Evolutionary conservation across 2,888 invertebrate genomes (phyloP).

Genomic region (Opisthograptis luteolata): DNA sequence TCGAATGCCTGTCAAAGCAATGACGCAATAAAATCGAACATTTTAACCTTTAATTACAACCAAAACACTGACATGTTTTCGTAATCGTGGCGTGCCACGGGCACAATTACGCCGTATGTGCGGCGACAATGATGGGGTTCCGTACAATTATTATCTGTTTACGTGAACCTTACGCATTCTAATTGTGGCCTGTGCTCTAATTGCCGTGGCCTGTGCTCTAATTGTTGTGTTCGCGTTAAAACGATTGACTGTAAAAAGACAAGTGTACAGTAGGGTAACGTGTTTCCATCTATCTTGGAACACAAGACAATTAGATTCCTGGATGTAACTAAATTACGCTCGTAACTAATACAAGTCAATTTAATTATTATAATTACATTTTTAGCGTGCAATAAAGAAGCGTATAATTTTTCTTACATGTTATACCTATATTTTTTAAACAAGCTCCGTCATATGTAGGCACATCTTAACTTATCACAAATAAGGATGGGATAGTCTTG

Average conservation of each 20-base stretch:
- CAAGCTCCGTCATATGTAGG: too few species aligned
- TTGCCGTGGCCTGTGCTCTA: constrained; percentile 25
- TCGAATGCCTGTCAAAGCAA: constrained; percentile 4
- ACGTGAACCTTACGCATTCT: constrained; percentile 50
- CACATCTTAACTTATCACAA: too few species aligned
- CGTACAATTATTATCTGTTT: constrained; percentile 48
- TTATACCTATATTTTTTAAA: too few species aligned
- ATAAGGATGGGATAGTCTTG: too few species aligned
- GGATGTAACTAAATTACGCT: too few species aligned
- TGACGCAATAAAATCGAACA: constrained; percentile 26
- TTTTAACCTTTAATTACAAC: constrained; percentile 30
- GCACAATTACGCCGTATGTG: constrained; percentile 75
- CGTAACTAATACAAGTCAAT: too few species aligned
- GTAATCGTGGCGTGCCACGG: constrained; percentile 64
- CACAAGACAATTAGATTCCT: too few species aligned
- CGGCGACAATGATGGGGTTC: constrained; percentile 44
- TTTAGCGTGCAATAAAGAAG: too few species aligned
- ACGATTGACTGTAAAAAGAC: constrained; percentile 37
- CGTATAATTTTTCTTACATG: too few species aligned
- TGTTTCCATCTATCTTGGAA: too few species aligned
- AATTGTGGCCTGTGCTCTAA: constrained; percentile 33
- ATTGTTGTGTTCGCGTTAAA: constrained; percentile 33
- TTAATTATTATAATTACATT: too few species aligned
- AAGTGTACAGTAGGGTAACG: too few species aligned
- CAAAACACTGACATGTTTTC: constrained; percentile 64